phyloP scores from a whole-genome alignment of 2,888 invertebrate species.

The Chloroclysta siterata region DNA sequence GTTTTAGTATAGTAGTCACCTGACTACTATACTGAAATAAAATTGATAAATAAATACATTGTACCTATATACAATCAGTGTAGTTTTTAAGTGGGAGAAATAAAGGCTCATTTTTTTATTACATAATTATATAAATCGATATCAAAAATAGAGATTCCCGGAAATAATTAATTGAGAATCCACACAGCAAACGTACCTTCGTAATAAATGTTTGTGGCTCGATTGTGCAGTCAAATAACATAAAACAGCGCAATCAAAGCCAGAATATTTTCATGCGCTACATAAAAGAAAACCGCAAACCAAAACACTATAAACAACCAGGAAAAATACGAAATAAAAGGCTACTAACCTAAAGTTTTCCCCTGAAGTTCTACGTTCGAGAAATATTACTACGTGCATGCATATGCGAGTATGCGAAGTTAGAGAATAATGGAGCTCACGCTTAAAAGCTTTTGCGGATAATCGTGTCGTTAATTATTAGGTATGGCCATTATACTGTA shows the following conservation, averaged over 20 bases:
- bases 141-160: background rate
- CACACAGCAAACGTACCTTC: slow-evolving; percentile 9
- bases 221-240: slow-evolving; percentile 26
- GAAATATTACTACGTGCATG: slow-evolving; percentile 39
- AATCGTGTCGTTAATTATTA: slow-evolving; percentile 68
- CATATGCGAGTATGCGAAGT: slow-evolving; percentile 46
- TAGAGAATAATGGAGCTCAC: slow-evolving; percentile 56
- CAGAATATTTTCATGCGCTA: slow-evolving; percentile 22
- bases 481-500: slow-evolving; percentile 52
- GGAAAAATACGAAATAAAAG: slow-evolving; percentile 31
- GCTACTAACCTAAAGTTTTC: slow-evolving; percentile 31
- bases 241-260: slow-evolving; percentile 19
- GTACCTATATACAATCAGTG: no score
- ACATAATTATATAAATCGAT: background rate
- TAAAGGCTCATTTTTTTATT: no score
- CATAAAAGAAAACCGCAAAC: slow-evolving; percentile 26
- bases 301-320: slow-evolving; percentile 31
- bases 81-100: no score
- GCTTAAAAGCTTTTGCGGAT: slow-evolving; percentile 74
- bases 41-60: no score
- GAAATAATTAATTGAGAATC: slow-evolving; percentile 12
- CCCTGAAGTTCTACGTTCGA: slow-evolving; percentile 30
- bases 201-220: slow-evolving; percentile 25
- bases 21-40: no score
- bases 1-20: no score